Evolutionary conservation across 2,888 invertebrate genomes (phyloP).

Genomic region (Beris chalybata): DNA sequence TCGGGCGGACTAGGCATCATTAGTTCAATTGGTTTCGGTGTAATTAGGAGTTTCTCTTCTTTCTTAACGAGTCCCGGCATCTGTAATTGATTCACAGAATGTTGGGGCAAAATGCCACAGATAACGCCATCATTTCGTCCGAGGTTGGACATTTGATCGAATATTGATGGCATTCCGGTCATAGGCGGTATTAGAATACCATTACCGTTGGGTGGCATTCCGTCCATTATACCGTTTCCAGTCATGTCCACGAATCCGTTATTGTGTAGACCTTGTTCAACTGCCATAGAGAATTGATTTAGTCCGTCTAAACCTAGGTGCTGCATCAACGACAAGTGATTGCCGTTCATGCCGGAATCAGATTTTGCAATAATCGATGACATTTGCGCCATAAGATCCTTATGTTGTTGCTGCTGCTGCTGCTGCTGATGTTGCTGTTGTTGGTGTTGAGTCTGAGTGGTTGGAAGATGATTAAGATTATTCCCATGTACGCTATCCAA

Average conservation of each 20-base stretch:
- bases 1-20: slow-evolving; percentile 61
- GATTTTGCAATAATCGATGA: slow-evolving; percentile 45
- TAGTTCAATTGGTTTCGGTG: slow-evolving; percentile 67
- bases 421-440: slow-evolving; percentile 57
- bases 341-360: slow-evolving; percentile 52
- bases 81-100: slow-evolving; percentile 37
- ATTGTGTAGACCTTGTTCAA: slow-evolving; percentile 41
- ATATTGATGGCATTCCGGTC: slow-evolving; percentile 45
- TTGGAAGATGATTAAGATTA: slow-evolving; percentile 31
- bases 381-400: slow-evolving; percentile 55
- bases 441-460: slow-evolving; percentile 52
- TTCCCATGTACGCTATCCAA: slow-evolving; percentile 24
- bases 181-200: slow-evolving; percentile 45
- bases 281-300: slow-evolving; percentile 46
- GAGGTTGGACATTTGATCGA: slow-evolving; percentile 47
- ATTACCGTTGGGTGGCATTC: slow-evolving; percentile 48
- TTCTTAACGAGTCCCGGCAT: slow-evolving; percentile 53
- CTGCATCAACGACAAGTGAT: slow-evolving; percentile 48
- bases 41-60: slow-evolving; percentile 64
- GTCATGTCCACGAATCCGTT: slow-evolving; percentile 39
- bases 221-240: slow-evolving; percentile 34
- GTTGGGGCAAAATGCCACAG: slow-evolving; percentile 43
- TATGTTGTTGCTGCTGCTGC: slow-evolving; percentile 59
- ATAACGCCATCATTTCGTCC: slow-evolving; percentile 29
- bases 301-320: slow-evolving; percentile 49